Conservation (phyloP, 2,797 vertebrate species). For the Micropoecilia bifurca region DNA sequence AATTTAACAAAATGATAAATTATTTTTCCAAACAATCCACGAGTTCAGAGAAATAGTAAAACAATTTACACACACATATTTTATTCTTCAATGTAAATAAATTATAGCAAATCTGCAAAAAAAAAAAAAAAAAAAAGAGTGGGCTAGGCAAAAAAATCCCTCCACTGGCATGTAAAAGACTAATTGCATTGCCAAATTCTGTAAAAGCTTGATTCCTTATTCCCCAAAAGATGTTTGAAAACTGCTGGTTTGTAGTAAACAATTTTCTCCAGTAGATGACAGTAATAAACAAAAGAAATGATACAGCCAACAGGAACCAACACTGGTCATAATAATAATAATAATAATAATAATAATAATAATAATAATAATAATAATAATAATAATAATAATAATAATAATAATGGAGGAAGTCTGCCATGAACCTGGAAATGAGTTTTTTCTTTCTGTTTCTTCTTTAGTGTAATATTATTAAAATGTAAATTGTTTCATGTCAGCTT, state of each 20-base stretch:
- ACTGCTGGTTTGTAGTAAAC: conserved; percentile 7
- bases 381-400: not conserved
- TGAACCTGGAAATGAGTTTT: not conserved
- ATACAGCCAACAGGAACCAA: not conserved
- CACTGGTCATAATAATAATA: not conserved
- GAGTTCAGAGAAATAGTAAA: not conserved
- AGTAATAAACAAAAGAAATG: not conserved
- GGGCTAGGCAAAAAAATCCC: not conserved
- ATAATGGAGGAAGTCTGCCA: not conserved
- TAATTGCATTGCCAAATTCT: not conserved
- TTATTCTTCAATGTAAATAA: not conserved
- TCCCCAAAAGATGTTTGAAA: not conserved
- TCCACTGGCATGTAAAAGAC: not conserved
- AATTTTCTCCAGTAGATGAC: conserved; percentile 18
- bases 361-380: too few relatives aligned
- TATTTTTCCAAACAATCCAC: not conserved
- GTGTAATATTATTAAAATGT: not conserved
- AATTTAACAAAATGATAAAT: not conserved
- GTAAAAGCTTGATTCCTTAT: not conserved
- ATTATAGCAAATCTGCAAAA: not conserved
- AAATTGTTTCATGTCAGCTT: not conserved
- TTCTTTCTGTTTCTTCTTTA: not conserved
- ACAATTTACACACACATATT: not conserved
- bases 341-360: not conserved
- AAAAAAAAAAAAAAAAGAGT: not conserved